A percentile compares a stretch with the other conserved stretches of the same genome.
Evolutionary conservation across 2,113 vertebrate genomes (phyloP).

Genomic region (Rhinolophus sinicus): DNA sequence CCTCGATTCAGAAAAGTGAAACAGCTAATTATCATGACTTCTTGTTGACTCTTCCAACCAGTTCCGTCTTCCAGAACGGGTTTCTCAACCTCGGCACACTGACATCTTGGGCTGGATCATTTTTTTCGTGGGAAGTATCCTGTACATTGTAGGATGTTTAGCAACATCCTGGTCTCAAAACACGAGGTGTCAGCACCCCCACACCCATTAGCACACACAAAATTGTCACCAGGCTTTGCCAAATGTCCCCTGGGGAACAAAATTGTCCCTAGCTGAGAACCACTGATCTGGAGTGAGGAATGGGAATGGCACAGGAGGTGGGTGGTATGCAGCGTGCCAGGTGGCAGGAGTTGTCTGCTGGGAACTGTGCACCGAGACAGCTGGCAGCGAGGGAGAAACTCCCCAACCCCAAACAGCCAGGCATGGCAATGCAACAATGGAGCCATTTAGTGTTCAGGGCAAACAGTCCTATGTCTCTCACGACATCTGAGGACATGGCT

Average conservation of each 20-base stretch:
- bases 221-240: background rate
- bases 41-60: background rate
- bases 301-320: rapidly evolving
- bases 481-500: background rate
- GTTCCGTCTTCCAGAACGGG: background rate
- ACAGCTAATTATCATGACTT: background rate
- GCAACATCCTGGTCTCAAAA: background rate
- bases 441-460: background rate
- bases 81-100: background rate
- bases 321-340: background rate
- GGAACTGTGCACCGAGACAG: rapidly evolving
- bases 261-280: background rate
- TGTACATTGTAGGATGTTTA: background rate
- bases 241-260: background rate
- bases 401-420: background rate
- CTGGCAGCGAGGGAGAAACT: background rate
- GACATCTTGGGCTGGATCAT: background rate
- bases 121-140: background rate
- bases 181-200: background rate
- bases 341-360: background rate
- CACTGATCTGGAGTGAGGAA: background rate
- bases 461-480: background rate
- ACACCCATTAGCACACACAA: background rate
- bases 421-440: background rate
- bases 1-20: background rate